Evolutionary conservation across 2,888 invertebrate species (phyloP), one percentile per base, ranked within the genome.

Genomic region (Scaptodrosophila latifasciaeformis): DNA sequence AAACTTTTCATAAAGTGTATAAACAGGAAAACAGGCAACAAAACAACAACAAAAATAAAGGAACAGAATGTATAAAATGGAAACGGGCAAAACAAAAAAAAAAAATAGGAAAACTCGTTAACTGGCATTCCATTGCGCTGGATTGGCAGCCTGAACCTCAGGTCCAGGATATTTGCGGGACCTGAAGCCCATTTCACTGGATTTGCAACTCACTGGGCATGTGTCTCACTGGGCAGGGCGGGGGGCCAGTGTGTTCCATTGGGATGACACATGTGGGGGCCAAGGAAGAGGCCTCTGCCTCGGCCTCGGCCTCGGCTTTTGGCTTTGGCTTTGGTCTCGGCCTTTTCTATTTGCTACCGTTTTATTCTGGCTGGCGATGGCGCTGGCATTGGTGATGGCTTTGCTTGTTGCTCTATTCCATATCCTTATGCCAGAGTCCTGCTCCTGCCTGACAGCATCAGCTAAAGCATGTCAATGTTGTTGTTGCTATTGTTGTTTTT

Each of bases 91-190:
- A 42, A 43, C 18, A 24, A 43, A 43, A n/a, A 58, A 49, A 58
- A 56, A 35, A 71, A 77, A 74, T 62, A 50, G 51, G 53, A 65
- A 78, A 74, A 79, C 74, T 74, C 72, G 74, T 74, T 74, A 74
- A 72, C 74, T 74, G 72, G 55, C 58, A 76, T 76, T 76, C 65
- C 71, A 62, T 60, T 62, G 74, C 61, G 55, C 50, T 35, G 62
- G 66, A 62, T 62, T 67, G 70, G 56, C 70, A 65, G 66, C 50
- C 52, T 17, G 37, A 17, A 13, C 12, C 13, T 15, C 47, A 37
- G 58, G 56, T 15, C 17, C 65, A 57, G 54, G 49, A 49, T 50
- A 55, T 56, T 51, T 51, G 54, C 59, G 52, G 56, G 49, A 45
- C 50, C 30, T 45, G 58, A 55, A 61, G 51, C 30, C 21, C 45